phyloP scores from a whole-genome alignment of 2,888 invertebrate species.

The Pterostichus madidus region DNA sequence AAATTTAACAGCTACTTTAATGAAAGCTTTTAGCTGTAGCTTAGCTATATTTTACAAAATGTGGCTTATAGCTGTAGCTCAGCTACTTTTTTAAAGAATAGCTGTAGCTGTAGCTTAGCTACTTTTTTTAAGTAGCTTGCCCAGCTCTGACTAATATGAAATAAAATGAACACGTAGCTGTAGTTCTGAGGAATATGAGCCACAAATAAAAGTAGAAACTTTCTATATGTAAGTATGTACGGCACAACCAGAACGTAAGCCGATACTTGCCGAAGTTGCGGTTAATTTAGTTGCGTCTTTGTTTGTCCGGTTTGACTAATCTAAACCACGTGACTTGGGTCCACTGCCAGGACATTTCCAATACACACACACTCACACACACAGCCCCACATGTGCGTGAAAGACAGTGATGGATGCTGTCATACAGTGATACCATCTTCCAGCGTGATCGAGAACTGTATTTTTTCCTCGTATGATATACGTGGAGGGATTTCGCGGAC shows the following conservation, averaged over 20 bases:
- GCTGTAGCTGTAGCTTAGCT: no score
- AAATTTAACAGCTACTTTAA: no score
- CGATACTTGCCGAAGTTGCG: slow-evolving; percentile 52
- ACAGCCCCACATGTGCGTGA: neutral
- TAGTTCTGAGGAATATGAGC: slow-evolving; percentile 4
- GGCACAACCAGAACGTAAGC: slow-evolving; percentile 38
- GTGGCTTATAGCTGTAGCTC: no score
- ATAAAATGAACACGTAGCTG: slow-evolving; percentile 24
- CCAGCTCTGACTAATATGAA: neutral
- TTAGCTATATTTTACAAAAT: no score
- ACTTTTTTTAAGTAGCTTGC: no score
- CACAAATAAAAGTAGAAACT: slow-evolving; percentile 6
- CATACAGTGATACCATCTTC: slow-evolving; percentile 55
- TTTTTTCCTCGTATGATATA: slow-evolving; percentile 60
- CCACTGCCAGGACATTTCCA: neutral
- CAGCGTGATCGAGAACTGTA: slow-evolving; percentile 50
- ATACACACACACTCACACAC: slow-evolving; percentile 1
- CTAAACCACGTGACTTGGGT: slow-evolving; percentile 43
- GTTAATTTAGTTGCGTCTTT: slow-evolving; percentile 40
- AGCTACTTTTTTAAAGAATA: no score
- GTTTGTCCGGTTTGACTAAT: slow-evolving; percentile 35
- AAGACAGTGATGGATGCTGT: slow-evolving; percentile 60
- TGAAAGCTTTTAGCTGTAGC: no score
- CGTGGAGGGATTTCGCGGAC: slow-evolving; percentile 55
- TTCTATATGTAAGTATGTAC: slow-evolving; percentile 6